Base-by-base conservation (phyloP, 1,140 invertebrate genomes). In the Nasonia vitripennis region DNA sequence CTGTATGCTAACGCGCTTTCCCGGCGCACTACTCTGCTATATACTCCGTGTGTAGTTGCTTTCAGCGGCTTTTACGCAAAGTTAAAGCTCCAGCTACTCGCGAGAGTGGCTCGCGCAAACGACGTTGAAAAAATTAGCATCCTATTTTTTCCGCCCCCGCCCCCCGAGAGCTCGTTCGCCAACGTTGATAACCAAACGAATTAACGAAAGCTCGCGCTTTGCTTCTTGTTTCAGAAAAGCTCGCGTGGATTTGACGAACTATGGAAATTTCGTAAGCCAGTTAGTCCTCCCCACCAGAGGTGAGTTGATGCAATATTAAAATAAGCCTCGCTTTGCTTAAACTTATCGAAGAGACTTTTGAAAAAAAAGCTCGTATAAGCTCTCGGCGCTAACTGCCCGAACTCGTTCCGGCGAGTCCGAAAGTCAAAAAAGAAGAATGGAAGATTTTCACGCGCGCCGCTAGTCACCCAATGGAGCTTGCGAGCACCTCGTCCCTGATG, bases 231-330 rank as follows among this genome's bases (percentile, higher is more conserved):
- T n/a, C 87, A 89, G 88, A 70, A 87, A 87, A 84, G 81, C 87
- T 11, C 48, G 85, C 45, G 48, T 83, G 70, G 81, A 86, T 90
- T 87, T 88, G 88, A 88, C 88, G 83, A 89, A 86, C 48, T 86
- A 90, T 90, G 88, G 86, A 78, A 87, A 86, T 87, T 67, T 73
- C 68, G 73, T 87, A n/a, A 17, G 6, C 55, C 14, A 51, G 55
- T 62, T 62, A n/a, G 55, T 62, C 17, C 20, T 2, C 20, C 4
- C 48, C 11, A 70, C 81, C 87, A 89, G 87, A 74, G 88, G 89
- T 89, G 87, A 89, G 89, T 89, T 34, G 14, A 70, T 9, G 41
- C 55, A 45, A n/a, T 75, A 41, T 75, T 45, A 75, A 75, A n/a
- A 37, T 5, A n/a, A 62, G 17, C 5, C 0, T 62, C 6, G 55